Evolutionary conservation across 2,113 vertebrate genomes (phyloP).

Genomic region (Stigmatopora nigra): DNA sequence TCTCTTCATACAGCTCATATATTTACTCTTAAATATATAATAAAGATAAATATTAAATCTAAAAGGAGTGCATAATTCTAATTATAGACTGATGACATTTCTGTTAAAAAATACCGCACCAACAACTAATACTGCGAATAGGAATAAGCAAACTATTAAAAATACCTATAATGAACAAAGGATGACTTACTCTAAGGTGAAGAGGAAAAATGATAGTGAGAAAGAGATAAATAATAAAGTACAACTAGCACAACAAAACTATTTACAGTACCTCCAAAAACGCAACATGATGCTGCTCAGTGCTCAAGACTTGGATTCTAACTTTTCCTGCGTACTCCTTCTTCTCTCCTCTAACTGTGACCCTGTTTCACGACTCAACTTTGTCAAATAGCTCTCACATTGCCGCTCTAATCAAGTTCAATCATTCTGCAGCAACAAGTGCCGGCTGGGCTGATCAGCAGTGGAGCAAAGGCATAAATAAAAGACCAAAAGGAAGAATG

Average conservation of each 20-base stretch:
- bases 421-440: slow-evolving; percentile 58
- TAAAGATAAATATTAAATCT: background rate
- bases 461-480: slow-evolving; percentile 7
- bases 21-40: background rate
- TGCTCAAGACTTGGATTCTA: slow-evolving; percentile 30
- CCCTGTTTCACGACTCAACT: slow-evolving; percentile 38
- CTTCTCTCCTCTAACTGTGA: slow-evolving; percentile 13
- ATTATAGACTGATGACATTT: background rate
- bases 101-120: background rate
- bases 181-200: background rate
- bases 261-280: slow-evolving; percentile 43
- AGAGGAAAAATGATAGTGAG: background rate
- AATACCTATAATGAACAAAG: background rate
- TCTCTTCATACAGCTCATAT: background rate
- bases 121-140: background rate
- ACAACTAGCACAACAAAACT: background rate
- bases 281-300: slow-evolving; percentile 39
- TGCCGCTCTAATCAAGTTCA: slow-evolving; percentile 71
- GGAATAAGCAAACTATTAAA: background rate
- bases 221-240: background rate
- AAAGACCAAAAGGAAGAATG: slow-evolving; percentile 22
- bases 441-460: slow-evolving; percentile 39
- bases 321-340: slow-evolving; percentile 13
- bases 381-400: slow-evolving; percentile 42
- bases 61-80: background rate